phyloP scores from a whole-genome alignment of 2,888 invertebrate genomes.

The Onchidella celtica region DNA sequence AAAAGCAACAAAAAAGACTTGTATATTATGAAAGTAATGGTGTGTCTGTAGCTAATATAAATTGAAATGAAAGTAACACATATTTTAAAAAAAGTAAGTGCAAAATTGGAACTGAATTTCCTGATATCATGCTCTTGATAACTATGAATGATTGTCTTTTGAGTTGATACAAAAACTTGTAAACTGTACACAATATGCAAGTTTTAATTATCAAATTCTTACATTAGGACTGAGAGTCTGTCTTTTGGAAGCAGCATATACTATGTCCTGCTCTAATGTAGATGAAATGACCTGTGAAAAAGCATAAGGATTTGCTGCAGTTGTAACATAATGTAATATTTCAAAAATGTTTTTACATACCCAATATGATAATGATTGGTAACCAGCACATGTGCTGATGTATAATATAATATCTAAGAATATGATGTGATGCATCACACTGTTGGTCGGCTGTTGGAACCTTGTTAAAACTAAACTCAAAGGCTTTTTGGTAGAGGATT shows the following conservation, averaged over 20 bases:
- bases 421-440: neutral
- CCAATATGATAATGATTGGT: neutral
- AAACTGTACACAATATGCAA: neutral
- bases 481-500: too few relatives aligned
- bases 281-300: conserved; percentile 29
- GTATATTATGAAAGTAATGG: too few relatives aligned
- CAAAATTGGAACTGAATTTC: neutral
- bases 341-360: neutral
- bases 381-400: neutral
- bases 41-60: too few relatives aligned
- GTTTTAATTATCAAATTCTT: neutral
- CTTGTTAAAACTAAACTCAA: too few relatives aligned
- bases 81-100: neutral
- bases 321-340: neutral
- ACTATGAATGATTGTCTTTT: neutral
- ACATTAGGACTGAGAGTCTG: too few relatives aligned
- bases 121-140: neutral
- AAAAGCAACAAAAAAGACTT: neutral
- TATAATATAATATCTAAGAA: neutral
- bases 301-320: neutral
- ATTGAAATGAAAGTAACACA: neutral
- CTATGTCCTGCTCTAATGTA: conserved; percentile 4
- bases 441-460: too few relatives aligned
- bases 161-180: neutral
- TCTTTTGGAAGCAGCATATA: neutral